phyloP scores from a whole-genome alignment of 2,888 invertebrate genomes.

The Dryocosmus kuriphilus region DNA sequence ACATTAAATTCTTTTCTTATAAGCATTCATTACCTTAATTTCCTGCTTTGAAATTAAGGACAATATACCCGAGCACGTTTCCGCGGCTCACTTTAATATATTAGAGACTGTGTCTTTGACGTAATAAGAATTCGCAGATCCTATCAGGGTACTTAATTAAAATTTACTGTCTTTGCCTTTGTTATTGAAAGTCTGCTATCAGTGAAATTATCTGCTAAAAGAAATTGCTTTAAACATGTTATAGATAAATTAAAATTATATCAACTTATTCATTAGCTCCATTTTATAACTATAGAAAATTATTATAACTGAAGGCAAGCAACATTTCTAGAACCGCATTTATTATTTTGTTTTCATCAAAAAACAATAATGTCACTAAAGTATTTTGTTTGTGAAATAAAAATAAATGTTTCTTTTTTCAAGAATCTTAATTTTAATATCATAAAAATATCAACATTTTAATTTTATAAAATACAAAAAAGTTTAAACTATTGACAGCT shows the following conservation, averaged over 20 bases:
- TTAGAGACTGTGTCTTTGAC: constrained; percentile 24
- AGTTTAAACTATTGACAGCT: too few relatives aligned
- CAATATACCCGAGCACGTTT: constrained; percentile 28
- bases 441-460: too few relatives aligned
- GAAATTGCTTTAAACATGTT: constrained; percentile 1
- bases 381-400: background rate
- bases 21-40: constrained; percentile 30
- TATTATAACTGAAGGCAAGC: background rate
- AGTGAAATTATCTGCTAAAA: constrained; percentile 20
- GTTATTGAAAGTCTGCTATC: constrained; percentile 17
- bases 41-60: constrained; percentile 34
- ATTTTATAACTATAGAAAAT: background rate
- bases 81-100: constrained; percentile 31
- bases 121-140: constrained; percentile 26
- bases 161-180: constrained; percentile 36
- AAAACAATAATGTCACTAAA: background rate
- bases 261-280: background rate
- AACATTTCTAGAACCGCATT: background rate
- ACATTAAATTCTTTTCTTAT: constrained; percentile 34
- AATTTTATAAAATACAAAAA: too few relatives aligned
- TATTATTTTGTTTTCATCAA: background rate
- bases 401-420: too few relatives aligned
- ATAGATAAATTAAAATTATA: background rate
- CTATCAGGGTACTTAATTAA: constrained; percentile 35
- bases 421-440: too few relatives aligned